Percentiles rank a stretch among this genome's conserved stretches.
phyloP scores from a whole-genome alignment of 1,140 invertebrate species.

The Drosophila malerkotliana region DNA sequence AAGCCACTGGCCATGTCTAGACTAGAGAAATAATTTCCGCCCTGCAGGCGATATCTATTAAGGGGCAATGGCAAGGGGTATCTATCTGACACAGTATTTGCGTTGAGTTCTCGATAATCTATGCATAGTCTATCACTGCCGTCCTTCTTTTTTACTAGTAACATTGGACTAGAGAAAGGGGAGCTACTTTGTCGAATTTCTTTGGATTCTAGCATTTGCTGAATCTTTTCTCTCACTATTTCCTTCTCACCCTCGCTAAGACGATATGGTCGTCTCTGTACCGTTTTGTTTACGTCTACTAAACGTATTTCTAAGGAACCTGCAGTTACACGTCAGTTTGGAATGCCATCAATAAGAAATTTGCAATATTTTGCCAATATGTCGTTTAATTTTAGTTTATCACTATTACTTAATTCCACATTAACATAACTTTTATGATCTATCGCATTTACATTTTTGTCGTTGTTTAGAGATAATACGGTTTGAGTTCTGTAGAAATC shows the following conservation, averaged over 20 bases:
- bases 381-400: too few relatives aligned
- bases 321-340: too few relatives aligned
- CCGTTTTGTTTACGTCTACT: too few relatives aligned
- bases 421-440: too few relatives aligned
- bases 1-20: too few relatives aligned
- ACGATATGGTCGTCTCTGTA: not conserved
- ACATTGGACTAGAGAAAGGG: slow-evolving; percentile 1
- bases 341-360: too few relatives aligned
- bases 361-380: too few relatives aligned
- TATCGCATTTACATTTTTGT: too few relatives aligned
- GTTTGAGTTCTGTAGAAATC: too few relatives aligned
- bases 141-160: not conserved
- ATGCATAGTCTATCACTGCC: slow-evolving; percentile 8
- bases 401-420: too few relatives aligned
- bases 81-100: slow-evolving; percentile 1
- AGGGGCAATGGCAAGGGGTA: not conserved
- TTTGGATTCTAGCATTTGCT: slow-evolving; percentile 1
- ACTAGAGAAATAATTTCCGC: not conserved
- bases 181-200: slow-evolving; percentile 1
- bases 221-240: slow-evolving; percentile 8
- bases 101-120: slow-evolving; percentile 8
- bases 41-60: not conserved
- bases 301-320: too few relatives aligned
- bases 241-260: not conserved
- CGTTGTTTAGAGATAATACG: too few relatives aligned